Evolutionary conservation across 2,113 vertebrate species (phyloP), one percentile per base, ranked within the genome.

Genomic region (Synodontis membranacea): DNA sequence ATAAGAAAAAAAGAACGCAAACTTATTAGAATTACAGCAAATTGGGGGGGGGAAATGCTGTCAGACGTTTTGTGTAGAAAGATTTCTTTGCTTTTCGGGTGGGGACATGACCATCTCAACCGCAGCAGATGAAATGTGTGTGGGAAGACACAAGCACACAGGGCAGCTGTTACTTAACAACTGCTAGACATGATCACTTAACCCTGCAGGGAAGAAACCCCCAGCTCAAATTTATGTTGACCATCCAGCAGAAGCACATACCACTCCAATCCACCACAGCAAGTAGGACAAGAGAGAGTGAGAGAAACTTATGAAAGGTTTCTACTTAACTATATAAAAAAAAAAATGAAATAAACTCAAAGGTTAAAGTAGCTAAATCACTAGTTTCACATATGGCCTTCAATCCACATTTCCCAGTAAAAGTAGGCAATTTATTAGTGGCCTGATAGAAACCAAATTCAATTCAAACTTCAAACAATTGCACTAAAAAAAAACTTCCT

Each of bases 121-220:
- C 62, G 68, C 52, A 50, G 31, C 48, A 82, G 46, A 34, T 68
- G 58, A n/a, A 81, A 70, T 42, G 64, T n/a, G 25, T 83, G 58
- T 84, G 79, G n/a, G n/a, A n/a, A n/a, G n/a, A n/a, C n/a, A n/a
- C 87, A 89, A 88, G 88, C 89, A 91, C 91, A 92, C 44, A 54
- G 48, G 48, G 68, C 89, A 89, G 89, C 91, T 92, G 94, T 92
- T 68, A 74, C 54, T 88, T 86, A 92, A 86, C 93, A 94, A 92
- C 92, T 94, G 94, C 91, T 92, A 81, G 90, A 90, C 91, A 91
- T 89, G 82, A 90, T 91, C 80, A 84, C 87, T 89, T 86, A 89
- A 80, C 83, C 84, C 76, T 37, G 80, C 84, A 56, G 39, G 81
- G 85, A 84, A 87, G 83, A 87, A 80, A 82, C 87, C 68, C 39